A percentile compares a stretch with the other conserved stretches of the same genome.
These are phyloP conservation scores for Drosophila recens DNA, from an alignment of 2,888 invertebrate species.

Conservation along the genomic window DNA sequence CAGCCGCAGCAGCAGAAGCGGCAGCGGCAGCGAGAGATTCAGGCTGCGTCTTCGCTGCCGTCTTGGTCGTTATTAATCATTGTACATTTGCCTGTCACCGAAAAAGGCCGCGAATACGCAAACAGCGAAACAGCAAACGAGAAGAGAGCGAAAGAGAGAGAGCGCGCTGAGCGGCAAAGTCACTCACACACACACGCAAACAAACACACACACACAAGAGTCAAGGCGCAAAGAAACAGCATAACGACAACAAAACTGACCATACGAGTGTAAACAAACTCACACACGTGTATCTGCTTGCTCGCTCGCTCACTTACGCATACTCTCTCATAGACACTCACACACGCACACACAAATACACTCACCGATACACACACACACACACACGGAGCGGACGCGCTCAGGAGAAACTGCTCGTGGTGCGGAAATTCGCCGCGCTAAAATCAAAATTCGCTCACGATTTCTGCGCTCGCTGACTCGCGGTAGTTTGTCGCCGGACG, in stretches of 20 bases:
- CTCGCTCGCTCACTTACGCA: conserved; percentile 44
- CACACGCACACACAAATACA: conserved; percentile 23
- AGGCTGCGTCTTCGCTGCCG: conserved; percentile 74
- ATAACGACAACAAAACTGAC: conserved; percentile 75
- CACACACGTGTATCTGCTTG: conserved; percentile 57
- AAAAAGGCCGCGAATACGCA: conserved; percentile 83
- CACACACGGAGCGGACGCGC: conserved; percentile 48
- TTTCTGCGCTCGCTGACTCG: conserved; percentile 71
- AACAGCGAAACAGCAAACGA: conserved; percentile 45
- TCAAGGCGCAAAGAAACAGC: conserved; percentile 54
- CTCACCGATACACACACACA: conserved; percentile 11
- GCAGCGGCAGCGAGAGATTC: conserved; percentile 50
- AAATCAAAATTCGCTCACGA: conserved; percentile 83
- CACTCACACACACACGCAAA: conserved; percentile 15
- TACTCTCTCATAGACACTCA: conserved; percentile 29
- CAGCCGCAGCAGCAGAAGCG: conserved; percentile 57
- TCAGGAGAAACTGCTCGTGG: conserved; percentile 65
- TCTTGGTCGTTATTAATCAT: conserved; percentile 84
- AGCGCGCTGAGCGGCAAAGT: conserved; percentile 43
- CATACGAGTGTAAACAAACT: conserved; percentile 70
- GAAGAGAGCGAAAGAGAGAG: conserved; percentile 39
- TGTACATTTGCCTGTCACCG: conserved; percentile 85
- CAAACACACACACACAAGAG: conserved; percentile 13
- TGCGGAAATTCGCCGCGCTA: conserved; percentile 81
- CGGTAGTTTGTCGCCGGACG: conserved; percentile 82